These are phyloP conservation scores for Percina caprodes DNA, from an alignment of 2,113 vertebrate genomes.

Conservation along the genomic window DNA sequence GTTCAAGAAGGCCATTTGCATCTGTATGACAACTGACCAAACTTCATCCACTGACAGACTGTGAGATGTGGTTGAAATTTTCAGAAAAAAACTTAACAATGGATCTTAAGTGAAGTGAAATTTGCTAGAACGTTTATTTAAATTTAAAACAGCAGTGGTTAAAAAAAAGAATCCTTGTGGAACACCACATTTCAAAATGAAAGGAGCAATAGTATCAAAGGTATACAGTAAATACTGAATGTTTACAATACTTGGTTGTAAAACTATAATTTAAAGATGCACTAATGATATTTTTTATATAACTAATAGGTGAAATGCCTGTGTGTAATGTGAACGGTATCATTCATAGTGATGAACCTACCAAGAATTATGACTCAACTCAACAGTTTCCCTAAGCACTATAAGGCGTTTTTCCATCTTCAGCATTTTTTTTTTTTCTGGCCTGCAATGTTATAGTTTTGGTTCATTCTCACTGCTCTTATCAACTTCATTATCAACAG, in stretches of 20 bases:
- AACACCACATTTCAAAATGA: not conserved
- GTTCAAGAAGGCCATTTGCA: no score
- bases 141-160: not conserved
- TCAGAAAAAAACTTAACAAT: no score
- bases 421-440: not conserved
- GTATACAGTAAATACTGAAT: not conserved
- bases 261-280: not conserved
- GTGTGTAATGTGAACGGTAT: not conserved
- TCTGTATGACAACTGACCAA: no score
- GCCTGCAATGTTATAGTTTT: not conserved
- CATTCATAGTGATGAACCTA: not conserved
- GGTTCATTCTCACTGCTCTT: not conserved
- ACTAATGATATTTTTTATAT: not conserved
- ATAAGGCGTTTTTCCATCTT: not conserved
- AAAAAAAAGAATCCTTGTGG: no score
- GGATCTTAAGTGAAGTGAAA: no score
- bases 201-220: not conserved
- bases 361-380: not conserved
- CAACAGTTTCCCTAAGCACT: not conserved
- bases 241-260: not conserved
- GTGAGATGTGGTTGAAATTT: no score
- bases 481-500: not conserved
- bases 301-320: not conserved
- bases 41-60: no score
- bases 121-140: no score